A percentile compares a stretch with the other conserved stretches of the same genome.
Conservation (phyloP, 1,140 invertebrate genomes). For the Brachionus paranguensis region DNA sequence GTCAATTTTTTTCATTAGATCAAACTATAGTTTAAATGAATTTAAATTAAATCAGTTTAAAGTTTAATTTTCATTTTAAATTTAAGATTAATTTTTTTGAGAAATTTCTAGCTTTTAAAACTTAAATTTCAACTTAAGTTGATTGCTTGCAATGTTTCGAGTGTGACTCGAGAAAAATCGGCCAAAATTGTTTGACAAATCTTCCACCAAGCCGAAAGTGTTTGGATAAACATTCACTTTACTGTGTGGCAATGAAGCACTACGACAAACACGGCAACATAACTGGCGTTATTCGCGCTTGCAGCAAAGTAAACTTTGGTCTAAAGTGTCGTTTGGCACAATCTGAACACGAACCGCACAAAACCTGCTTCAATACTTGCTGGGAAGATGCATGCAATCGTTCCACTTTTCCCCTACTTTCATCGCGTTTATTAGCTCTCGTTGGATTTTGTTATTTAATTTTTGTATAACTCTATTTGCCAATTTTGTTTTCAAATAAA, state of each 20-base stretch:
- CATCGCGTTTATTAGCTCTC: background rate
- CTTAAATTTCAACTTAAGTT: background rate
- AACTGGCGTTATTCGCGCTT: background rate
- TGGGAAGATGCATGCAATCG: conserved; percentile 18
- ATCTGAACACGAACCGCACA: background rate
- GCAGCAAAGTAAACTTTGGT: background rate
- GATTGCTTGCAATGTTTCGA: conserved; percentile 15
- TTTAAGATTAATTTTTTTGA: background rate
- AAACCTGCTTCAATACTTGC: background rate
- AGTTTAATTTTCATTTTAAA: background rate
- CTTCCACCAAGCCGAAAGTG: background rate
- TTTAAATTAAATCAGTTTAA: background rate
- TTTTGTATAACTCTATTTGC: background rate
- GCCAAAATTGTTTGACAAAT: background rate
- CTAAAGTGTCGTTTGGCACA: background rate
- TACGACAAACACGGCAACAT: background rate
- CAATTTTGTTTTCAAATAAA: background rate
- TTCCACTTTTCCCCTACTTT: background rate
- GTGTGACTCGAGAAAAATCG: conserved; percentile 30
- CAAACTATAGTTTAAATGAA: background rate
- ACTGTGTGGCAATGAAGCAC: conserved; percentile 1
- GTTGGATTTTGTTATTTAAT: background rate
- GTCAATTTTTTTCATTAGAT: background rate
- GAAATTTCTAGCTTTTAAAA: background rate
- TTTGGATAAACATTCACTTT: background rate